Conservation (phyloP, 2,113 vertebrate species). For the Cochlearius cochlearius region DNA sequence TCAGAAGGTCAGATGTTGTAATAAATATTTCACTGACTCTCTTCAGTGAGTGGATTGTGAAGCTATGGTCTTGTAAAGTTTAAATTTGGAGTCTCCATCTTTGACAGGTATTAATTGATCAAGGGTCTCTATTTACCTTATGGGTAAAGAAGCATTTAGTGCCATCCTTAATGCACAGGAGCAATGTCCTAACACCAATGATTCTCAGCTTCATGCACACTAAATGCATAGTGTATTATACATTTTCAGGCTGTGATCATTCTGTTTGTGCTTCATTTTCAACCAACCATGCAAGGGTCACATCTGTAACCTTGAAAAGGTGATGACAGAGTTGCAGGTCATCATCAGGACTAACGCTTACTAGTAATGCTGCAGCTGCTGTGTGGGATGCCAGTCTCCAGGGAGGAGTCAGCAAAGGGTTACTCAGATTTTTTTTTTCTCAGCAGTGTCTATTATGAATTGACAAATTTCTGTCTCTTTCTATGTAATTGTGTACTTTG, state of each 20-base stretch:
- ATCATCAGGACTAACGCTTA: not conserved
- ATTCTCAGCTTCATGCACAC: not conserved
- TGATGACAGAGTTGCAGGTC: constrained; percentile 50
- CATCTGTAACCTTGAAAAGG: constrained; percentile 60
- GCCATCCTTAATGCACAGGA: not conserved
- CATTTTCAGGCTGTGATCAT: constrained; percentile 17
- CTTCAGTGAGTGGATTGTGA: not conserved
- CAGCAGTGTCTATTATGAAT: constrained; percentile 1
- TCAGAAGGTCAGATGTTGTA: not conserved
- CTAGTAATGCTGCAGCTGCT: constrained; percentile 13
- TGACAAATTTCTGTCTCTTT: constrained; percentile 33
- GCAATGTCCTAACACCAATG: not conserved
- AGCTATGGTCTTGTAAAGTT: not conserved
- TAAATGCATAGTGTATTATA: not conserved
- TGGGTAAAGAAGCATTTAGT: not conserved
- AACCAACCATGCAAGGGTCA: constrained; percentile 38
- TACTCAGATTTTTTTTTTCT: constrained; percentile 11
- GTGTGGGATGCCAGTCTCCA: not conserved
- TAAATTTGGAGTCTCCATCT: not conserved
- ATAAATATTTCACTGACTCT: not conserved
- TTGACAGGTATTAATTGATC: not conserved
- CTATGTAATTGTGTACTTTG: constrained; percentile 48
- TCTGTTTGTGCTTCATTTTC: constrained; percentile 27
- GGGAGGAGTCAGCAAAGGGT: constrained; percentile 35
- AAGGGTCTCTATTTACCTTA: not conserved